phyloP scores from a whole-genome alignment of 2,888 invertebrate genomes.

The Apamea sordens region DNA sequence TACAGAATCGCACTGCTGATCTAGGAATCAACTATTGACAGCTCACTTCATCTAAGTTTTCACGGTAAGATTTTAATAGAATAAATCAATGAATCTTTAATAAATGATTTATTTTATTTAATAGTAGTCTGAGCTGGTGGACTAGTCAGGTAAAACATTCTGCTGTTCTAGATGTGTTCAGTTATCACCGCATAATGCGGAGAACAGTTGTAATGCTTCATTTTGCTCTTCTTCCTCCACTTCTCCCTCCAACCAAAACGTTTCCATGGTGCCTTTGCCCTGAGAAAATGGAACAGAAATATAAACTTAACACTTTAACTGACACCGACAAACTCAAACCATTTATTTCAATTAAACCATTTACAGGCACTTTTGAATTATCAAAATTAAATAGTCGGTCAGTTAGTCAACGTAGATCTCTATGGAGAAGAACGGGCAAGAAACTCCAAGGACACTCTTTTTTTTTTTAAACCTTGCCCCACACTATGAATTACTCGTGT shows the following conservation, averaged over 20 bases:
- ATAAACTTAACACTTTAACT: neutral
- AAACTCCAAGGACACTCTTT: no score
- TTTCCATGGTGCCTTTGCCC: constrained; percentile 97
- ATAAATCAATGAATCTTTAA: no score
- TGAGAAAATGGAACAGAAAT: constrained; percentile 75
- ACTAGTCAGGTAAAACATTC: neutral
- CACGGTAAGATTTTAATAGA: neutral
- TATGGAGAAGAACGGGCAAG: no score
- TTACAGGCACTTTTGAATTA: no score
- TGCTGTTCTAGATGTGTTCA: constrained; percentile 41
- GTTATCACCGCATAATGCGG: constrained; percentile 81
- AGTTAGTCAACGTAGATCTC: no score
- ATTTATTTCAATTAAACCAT: no score
- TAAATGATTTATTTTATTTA: neutral
- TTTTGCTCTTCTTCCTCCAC: constrained; percentile 86
- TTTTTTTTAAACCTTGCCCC: no score
- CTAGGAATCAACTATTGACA: no score
- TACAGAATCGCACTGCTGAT: no score
- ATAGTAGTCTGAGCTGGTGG: neutral
- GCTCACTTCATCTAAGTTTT: neutral
- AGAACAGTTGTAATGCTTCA: constrained; percentile 84
- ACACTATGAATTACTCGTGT: no score
- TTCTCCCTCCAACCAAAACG: constrained; percentile 94
- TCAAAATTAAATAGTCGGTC: no score
- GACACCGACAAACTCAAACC: no score